Percentiles rank a stretch among this genome's conserved stretches.
Conservation (phyloP, 2,888 invertebrate genomes). For the Trichopria drosophilae region DNA sequence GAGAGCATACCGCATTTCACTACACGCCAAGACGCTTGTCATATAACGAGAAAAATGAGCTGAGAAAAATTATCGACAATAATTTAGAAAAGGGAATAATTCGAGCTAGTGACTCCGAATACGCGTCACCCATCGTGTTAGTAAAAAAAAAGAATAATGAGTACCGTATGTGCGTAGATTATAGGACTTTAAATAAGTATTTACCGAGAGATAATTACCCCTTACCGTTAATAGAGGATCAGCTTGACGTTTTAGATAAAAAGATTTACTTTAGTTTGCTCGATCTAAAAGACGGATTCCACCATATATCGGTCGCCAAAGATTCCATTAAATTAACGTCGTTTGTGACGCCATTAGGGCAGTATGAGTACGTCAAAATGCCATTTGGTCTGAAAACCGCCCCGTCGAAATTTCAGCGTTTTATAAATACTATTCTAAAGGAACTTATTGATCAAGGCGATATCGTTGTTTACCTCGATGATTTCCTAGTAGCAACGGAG, state of each 20-base stretch:
- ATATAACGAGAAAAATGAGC: neutral
- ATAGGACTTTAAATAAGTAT: constrained; percentile 12
- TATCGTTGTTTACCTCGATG: constrained; percentile 29
- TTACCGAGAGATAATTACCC: constrained; percentile 27
- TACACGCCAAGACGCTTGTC: constrained; percentile 17
- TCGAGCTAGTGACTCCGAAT: neutral
- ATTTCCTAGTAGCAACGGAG: constrained; percentile 24
- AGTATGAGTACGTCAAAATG: constrained; percentile 26
- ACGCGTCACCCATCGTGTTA: constrained; percentile 17
- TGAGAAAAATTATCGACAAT: neutral
- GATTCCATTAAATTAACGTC: constrained; percentile 30
- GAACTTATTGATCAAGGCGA: constrained; percentile 24
- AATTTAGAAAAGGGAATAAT: neutral
- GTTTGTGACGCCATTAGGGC: constrained; percentile 26
- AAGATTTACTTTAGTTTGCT: constrained; percentile 28
- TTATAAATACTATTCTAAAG: constrained; percentile 14
- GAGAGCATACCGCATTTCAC: constrained; percentile 23
- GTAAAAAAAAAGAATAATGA: constrained; percentile 15
- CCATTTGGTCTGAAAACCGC: constrained; percentile 28
- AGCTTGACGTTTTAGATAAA: constrained; percentile 20
- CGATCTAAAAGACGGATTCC: constrained; percentile 10
- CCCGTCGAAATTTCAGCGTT: constrained; percentile 24
- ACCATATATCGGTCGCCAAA: constrained; percentile 19
- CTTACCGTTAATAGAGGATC: constrained; percentile 31
- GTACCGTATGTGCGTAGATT: constrained; percentile 17